These are phyloP conservation scores for Hydrozoanthus tunicans DNA, from an alignment of 64 coral and sea anemone genomes.

Conservation along the genomic window DNA sequence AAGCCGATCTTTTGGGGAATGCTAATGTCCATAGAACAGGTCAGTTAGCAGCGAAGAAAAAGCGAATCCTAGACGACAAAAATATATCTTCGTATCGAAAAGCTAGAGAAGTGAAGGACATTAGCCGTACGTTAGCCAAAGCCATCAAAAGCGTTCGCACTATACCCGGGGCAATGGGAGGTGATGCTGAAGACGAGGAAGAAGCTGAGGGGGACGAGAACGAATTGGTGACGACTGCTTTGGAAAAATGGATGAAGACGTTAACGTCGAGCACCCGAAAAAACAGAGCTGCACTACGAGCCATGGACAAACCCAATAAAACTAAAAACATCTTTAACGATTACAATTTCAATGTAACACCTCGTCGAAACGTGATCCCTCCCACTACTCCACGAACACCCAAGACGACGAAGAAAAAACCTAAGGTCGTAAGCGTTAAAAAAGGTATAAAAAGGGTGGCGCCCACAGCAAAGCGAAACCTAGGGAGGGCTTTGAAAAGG, in stretches of 20 bases:
- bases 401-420: background rate
- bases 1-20: slow-evolving; percentile 6
- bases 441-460: background rate
- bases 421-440: background rate
- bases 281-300: slow-evolving; percentile 1
- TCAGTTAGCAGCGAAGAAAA: background rate
- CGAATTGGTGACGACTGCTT: background rate
- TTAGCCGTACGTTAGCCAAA: slow-evolving; percentile 37
- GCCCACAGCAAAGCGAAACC: background rate
- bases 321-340: slow-evolving; percentile 8
- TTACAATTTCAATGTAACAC: slow-evolving; percentile 4
- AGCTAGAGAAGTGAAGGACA: slow-evolving; percentile 43
- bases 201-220: background rate
- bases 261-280: background rate
- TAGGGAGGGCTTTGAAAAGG: slow-evolving; percentile 2
- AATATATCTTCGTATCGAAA: slow-evolving; percentile 39
- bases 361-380: background rate
- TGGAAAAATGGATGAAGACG: background rate
- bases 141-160: slow-evolving; percentile 38
- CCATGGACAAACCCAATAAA: slow-evolving; percentile 8
- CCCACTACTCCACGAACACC: background rate
- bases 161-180: slow-evolving; percentile 28
- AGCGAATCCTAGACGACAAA: slow-evolving; percentile 4
- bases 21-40: background rate
- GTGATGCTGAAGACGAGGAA: slow-evolving; percentile 18